Evolutionary conservation across 2,888 invertebrate genomes (phyloP).

Genomic region (Mamestra brassicae): DNA sequence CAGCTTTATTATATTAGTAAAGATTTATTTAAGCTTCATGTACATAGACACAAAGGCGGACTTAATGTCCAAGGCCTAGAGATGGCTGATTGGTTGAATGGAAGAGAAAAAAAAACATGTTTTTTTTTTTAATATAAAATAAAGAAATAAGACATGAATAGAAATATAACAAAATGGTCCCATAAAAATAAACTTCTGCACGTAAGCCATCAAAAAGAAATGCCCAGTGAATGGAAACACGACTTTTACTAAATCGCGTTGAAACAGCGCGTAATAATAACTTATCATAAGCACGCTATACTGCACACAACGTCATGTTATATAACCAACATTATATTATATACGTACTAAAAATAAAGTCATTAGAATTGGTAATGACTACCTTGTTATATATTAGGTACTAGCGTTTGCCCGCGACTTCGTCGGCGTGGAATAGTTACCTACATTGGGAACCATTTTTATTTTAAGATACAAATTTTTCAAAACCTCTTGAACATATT

Average conservation of each 20-base stretch:
- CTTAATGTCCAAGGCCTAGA: no score
- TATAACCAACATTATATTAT: conserved; percentile 9
- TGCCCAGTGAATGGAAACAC: conserved; percentile 16
- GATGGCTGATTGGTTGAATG: no score
- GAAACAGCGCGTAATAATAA: conserved; percentile 11
- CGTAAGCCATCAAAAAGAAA: conserved; percentile 2
- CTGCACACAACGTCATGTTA: conserved; percentile 3
- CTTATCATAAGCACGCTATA: conserved; percentile 13
- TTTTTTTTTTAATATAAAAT: no score
- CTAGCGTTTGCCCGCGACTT: no score
- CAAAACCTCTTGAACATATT: no score
- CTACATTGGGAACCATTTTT: no score
- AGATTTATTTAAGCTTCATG: no score
- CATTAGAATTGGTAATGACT: not conserved
- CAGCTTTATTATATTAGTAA: no score
- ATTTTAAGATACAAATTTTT: no score
- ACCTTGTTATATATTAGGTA: not conserved
- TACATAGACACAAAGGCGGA: no score
- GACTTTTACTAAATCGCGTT: conserved; percentile 36
- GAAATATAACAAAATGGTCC: not conserved
- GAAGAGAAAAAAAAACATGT: no score
- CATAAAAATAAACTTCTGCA: not conserved
- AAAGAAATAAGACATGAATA: not conserved
- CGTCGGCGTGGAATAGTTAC: no score
- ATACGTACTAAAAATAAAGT: not conserved